These are phyloP conservation scores for Dendrolimus pini DNA, from an alignment of 2,888 invertebrate species.

Conservation along the genomic window DNA sequence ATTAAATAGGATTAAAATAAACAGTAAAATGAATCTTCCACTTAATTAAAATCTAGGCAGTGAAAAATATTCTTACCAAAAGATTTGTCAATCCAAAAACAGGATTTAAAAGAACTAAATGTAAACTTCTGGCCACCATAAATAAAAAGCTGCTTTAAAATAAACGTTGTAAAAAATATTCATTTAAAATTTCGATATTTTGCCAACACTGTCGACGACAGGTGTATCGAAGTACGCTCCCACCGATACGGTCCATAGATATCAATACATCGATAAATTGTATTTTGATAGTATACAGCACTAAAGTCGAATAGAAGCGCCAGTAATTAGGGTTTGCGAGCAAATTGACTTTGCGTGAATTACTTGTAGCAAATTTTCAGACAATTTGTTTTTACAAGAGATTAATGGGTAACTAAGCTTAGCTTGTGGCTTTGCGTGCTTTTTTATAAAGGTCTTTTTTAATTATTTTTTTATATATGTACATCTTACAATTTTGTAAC, in stretches of 20 bases:
- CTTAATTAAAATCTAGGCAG: too few relatives aligned
- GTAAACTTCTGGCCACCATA: too few relatives aligned
- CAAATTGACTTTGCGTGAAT: not conserved
- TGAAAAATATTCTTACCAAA: too few relatives aligned
- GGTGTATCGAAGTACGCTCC: constrained; percentile 42
- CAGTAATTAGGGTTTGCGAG: constrained; percentile 7
- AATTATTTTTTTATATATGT: too few relatives aligned
- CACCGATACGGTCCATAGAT: constrained; percentile 39
- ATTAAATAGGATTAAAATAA: too few relatives aligned
- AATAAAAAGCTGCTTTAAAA: too few relatives aligned
- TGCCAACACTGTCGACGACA: constrained; percentile 36
- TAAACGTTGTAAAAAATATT: not conserved
- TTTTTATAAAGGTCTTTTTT: too few relatives aligned
- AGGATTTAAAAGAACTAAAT: too few relatives aligned
- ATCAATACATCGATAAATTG: constrained; percentile 46
- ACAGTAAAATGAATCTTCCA: too few relatives aligned
- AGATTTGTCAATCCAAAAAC: too few relatives aligned
- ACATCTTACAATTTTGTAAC: too few relatives aligned
- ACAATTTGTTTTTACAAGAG: not conserved
- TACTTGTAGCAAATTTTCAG: not conserved
- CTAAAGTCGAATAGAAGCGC: constrained; percentile 26
- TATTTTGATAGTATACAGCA: constrained; percentile 41
- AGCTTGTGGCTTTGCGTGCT: not conserved
- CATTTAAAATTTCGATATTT: not conserved
- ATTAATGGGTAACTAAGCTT: not conserved